Evolutionary conservation across 2,888 invertebrate genomes (phyloP).

Genomic region (Gasteruption jaculator): DNA sequence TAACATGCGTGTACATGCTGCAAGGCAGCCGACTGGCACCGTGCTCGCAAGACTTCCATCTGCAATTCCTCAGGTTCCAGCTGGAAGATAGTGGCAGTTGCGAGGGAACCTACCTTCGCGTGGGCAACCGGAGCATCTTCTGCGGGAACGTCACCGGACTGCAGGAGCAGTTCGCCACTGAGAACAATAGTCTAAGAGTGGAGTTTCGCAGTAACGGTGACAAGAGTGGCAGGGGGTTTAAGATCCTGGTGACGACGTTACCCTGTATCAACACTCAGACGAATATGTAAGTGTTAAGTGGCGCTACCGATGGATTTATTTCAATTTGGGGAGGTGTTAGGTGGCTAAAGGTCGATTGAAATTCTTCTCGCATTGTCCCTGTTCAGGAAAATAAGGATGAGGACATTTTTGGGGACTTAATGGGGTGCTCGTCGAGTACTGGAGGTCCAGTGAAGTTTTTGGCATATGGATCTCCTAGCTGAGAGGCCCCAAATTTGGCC

Average conservation of each 20-base stretch:
- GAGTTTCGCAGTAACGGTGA: slow-evolving; percentile 51
- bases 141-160: slow-evolving; percentile 55
- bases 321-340: no score
- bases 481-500: no score
- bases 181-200: slow-evolving; percentile 52
- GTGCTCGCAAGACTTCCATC: slow-evolving; percentile 55
- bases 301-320: slow-evolving; percentile 1
- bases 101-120: slow-evolving; percentile 53
- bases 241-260: slow-evolving; percentile 54
- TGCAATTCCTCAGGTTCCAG: slow-evolving; percentile 58
- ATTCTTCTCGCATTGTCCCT: no score
- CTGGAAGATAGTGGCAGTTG: slow-evolving; percentile 54
- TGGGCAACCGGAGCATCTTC: slow-evolving; percentile 52
- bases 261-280: slow-evolving; percentile 40
- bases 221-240: slow-evolving; percentile 50
- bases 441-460: no score
- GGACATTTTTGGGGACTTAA: no score
- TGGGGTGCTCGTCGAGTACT: no score
- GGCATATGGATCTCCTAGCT: no score
- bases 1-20: slow-evolving; percentile 54
- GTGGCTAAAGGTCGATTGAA: no score
- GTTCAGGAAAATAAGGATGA: no score
- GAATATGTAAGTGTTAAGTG: slow-evolving; percentile 10
- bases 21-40: slow-evolving; percentile 49
- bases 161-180: slow-evolving; percentile 52